Base-by-base conservation (phyloP, 1,140 invertebrate species). In the Hypsibius dujardini region DNA sequence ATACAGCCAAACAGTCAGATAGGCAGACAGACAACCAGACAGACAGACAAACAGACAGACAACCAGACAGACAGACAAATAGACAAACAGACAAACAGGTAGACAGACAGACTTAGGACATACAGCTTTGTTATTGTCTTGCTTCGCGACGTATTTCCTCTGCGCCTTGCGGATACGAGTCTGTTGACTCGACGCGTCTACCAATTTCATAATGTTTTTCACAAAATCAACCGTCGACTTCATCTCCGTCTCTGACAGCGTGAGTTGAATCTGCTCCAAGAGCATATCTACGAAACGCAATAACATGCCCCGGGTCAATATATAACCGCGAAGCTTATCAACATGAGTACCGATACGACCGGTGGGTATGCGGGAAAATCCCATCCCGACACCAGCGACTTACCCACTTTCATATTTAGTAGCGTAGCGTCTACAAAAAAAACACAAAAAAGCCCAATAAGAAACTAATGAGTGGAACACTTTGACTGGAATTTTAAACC, bases 141-240 rank as follows among this genome's bases (percentile, higher is more conserved):
- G 62, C 62, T 67, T 67, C 12, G 7, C 42, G 62, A 67, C 62
- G 62, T 67, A 67, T 67, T 67, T 67, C 3, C 45, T 7, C 62
- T 67, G 62, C 7, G 62, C 62, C 42, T 67, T 67, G 62, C 7
- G 62, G 42, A 67, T 42, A 42, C 62, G 62, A 12, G 62, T 67
- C 42, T 67, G 62, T 3, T 3, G 3, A 3, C 3, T 67, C 12
- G 62, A 67, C 7, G 62, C 62, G 12, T 67, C 42, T 12, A 67
- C 42, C 62, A 67, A 42, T 3, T 7, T 3, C 62, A 67, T 67
- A 42, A 67, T 67, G 62, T 67, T 42, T 12, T 42, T 12, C 7
- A 67, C 62, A 42, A 67, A 67, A 3, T 67, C 62, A 3, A 67
- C 62, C 62, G 62, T 42, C 7, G 62, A 67, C 42, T 67, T 67